Percentiles rank a stretch among this genome's conserved stretches.
Evolutionary conservation across 2,797 vertebrate species (phyloP).

Genomic region (Crocidura indochinensis): DNA sequence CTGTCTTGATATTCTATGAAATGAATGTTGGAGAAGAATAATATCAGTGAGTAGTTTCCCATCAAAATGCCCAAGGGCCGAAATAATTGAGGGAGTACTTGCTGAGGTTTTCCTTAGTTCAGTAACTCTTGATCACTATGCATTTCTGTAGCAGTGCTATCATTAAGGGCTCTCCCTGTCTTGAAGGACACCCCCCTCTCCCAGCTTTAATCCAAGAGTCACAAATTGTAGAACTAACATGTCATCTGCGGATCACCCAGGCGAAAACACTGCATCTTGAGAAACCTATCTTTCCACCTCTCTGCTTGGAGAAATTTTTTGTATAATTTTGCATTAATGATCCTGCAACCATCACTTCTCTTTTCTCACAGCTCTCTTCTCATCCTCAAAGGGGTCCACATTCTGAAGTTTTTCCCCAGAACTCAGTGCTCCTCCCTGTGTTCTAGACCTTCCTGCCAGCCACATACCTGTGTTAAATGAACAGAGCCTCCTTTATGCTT

Average conservation of each 20-base stretch:
- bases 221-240: constrained; percentile 82
- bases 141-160: constrained; percentile 79
- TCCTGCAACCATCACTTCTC: constrained; percentile 50
- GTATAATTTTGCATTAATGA: constrained; percentile 78
- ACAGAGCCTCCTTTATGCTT: constrained; percentile 26
- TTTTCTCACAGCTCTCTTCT: constrained; percentile 70
- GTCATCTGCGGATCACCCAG: constrained; percentile 76
- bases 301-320: constrained; percentile 80
- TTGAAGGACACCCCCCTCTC: constrained; percentile 73
- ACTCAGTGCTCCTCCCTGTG: constrained; percentile 56
- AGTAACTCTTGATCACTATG: constrained; percentile 84
- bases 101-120: constrained; percentile 85
- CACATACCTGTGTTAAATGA: background rate
- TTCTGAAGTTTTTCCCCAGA: constrained; percentile 61
- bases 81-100: constrained; percentile 86
- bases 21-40: constrained; percentile 83
- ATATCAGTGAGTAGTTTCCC: constrained; percentile 82
- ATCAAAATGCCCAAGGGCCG: constrained; percentile 77
- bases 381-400: constrained; percentile 55
- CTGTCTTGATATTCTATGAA: constrained; percentile 82
- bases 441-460: constrained; percentile 56
- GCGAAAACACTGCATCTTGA: constrained; percentile 75
- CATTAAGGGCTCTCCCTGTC: constrained; percentile 82
- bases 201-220: constrained; percentile 85
- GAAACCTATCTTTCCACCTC: constrained; percentile 78